Conservation (phyloP, 2,113 vertebrate genomes). For the Neoarius graeffei region DNA sequence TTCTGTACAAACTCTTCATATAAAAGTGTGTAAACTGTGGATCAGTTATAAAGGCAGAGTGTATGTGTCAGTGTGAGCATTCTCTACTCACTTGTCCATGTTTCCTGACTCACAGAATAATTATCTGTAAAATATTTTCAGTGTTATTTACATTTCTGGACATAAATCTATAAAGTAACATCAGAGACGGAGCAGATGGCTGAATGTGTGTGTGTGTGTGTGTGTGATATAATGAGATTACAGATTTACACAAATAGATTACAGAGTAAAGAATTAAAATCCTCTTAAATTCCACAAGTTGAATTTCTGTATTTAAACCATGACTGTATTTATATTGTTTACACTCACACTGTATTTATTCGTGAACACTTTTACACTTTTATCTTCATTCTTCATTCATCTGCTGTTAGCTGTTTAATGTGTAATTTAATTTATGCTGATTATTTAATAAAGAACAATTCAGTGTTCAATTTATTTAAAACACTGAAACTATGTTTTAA, state of each 20-base stretch:
- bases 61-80: neutral
- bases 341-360: neutral
- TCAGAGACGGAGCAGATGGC: neutral
- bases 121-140: neutral
- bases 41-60: neutral
- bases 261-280: constrained; percentile 1
- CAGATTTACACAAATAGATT: constrained; percentile 1
- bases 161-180: neutral
- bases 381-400: neutral
- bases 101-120: neutral
- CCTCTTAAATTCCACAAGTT: neutral
- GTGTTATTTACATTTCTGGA: neutral
- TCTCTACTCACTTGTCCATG: constrained; percentile 49
- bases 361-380: neutral
- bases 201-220: neutral
- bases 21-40: neutral
- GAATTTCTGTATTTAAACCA: neutral
- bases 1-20: no score
- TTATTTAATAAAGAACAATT: neutral
- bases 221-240: constrained; percentile 60
- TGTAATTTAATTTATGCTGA: neutral
- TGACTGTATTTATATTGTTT: neutral
- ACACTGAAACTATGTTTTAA: neutral
- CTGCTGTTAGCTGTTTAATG: neutral
- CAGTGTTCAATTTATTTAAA: neutral